phyloP scores from a whole-genome alignment of 92 coral and sea anemone genomes.

The Pocillopora meandrina region DNA sequence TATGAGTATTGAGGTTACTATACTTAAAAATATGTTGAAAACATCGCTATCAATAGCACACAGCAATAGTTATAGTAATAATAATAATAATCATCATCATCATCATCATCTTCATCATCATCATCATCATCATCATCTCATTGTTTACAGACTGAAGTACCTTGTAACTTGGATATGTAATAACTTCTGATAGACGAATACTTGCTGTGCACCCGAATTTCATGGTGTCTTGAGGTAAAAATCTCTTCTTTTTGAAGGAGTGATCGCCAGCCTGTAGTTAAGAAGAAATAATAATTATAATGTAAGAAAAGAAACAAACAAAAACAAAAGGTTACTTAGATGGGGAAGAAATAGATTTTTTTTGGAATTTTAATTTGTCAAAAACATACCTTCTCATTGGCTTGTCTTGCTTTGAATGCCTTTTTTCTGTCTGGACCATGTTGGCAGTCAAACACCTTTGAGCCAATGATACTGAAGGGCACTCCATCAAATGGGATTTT shows the following conservation, averaged over 20 bases:
- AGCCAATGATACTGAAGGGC: conserved; percentile 56
- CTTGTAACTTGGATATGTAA: conserved; percentile 44
- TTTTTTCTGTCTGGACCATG: conserved; percentile 70
- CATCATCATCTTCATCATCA: no score
- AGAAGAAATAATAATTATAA: neutral
- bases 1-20: neutral
- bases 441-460: conserved; percentile 64
- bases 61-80: neutral
- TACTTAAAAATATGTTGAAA: no score
- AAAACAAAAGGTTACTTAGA: no score
- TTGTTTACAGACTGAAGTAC: no score
- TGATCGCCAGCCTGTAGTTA: conserved; percentile 54
- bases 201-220: conserved; percentile 63
- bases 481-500: conserved; percentile 64
- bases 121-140: no score
- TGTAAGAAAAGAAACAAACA: no score
- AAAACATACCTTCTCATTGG: conserved; percentile 19
- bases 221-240: conserved; percentile 63
- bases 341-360: no score
- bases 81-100: neutral
- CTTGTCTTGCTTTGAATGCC: conserved; percentile 17
- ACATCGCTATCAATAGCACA: no score
- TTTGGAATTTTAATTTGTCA: neutral
- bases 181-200: conserved; percentile 55
- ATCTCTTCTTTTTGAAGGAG: conserved; percentile 40